phyloP scores from a whole-genome alignment of 2,797 vertebrate species.

The Spatula clypeata region DNA sequence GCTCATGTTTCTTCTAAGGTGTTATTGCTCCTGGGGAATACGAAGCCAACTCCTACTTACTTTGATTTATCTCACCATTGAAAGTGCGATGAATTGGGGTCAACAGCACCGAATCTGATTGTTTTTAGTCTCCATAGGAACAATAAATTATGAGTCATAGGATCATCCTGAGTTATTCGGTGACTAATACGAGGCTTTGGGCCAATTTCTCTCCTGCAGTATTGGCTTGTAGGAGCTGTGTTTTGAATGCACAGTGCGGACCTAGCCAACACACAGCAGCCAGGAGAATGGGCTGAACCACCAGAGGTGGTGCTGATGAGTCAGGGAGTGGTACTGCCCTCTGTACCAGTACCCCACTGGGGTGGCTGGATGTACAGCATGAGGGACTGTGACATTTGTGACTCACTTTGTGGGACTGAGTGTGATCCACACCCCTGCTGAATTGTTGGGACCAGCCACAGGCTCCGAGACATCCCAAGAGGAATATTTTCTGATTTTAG shows the following conservation, averaged over 20 bases:
- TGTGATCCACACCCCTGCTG: constrained; percentile 36
- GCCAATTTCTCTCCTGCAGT: background rate
- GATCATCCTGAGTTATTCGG: constrained; percentile 18
- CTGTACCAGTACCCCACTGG: constrained; percentile 11
- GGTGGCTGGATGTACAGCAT: background rate
- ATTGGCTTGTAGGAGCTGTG: background rate
- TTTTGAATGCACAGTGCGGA: background rate
- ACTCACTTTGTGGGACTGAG: constrained; percentile 47
- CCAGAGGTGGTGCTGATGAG: constrained; percentile 34
- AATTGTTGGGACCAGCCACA: background rate
- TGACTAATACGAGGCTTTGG: constrained; percentile 55
- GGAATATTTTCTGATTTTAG: background rate
- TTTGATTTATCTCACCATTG: constrained; percentile 13
- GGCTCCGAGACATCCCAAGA: background rate
- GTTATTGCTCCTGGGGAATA: background rate
- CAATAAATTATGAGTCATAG: constrained; percentile 45
- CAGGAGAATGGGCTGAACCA: constrained; percentile 34
- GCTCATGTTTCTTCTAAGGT: background rate
- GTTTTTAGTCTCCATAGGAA: constrained; percentile 19
- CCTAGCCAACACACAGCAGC: background rate
- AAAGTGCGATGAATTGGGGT: background rate
- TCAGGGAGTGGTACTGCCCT: constrained; percentile 53
- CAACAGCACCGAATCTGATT: constrained; percentile 6
- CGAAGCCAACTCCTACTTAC: background rate
- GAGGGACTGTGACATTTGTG: constrained; percentile 1